phyloP scores from a whole-genome alignment of 2,113 vertebrate species.

The Periophthalmus modestus region DNA sequence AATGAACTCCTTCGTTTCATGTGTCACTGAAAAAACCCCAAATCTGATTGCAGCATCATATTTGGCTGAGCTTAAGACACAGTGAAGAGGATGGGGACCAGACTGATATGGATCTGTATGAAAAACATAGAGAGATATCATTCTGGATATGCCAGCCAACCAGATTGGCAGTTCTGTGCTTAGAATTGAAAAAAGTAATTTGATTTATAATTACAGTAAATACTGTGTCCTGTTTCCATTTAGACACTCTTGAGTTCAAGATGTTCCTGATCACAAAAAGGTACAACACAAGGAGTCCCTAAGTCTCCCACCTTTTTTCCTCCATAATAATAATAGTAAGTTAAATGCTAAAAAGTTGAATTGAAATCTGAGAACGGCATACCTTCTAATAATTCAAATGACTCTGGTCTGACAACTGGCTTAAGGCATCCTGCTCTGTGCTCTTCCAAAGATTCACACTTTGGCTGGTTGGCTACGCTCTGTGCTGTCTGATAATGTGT shows the following conservation, averaged over 20 bases:
- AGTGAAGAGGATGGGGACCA: no score
- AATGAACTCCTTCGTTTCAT: no score
- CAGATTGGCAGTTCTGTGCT: not conserved
- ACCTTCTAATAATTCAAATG: conserved; percentile 64
- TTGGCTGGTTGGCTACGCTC: conserved; percentile 40
- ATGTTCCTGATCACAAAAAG: conserved; percentile 9
- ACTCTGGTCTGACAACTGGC: conserved; percentile 47
- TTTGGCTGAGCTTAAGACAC: no score
- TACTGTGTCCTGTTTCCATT: conserved; percentile 14
- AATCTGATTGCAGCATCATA: no score
- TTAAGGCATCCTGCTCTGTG: conserved; percentile 40
- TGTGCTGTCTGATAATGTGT: conserved; percentile 57
- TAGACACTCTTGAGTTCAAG: conserved; percentile 6
- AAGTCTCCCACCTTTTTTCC: not conserved
- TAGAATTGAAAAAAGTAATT: conserved; percentile 16
- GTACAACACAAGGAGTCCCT: conserved; percentile 15
- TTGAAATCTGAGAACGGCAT: conserved; percentile 52
- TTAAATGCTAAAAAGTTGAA: conserved; percentile 51
- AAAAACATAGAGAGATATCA: no score
- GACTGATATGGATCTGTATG: no score
- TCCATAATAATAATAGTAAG: conserved; percentile 35
- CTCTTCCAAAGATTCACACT: conserved; percentile 34
- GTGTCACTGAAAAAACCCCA: no score
- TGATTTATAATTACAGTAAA: conserved; percentile 18
- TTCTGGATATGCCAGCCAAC: no score